A percentile compares a stretch with the other conserved stretches of the same genome.
Conservation (phyloP, 2,797 vertebrate species). For the Sciurus carolinensis region DNA sequence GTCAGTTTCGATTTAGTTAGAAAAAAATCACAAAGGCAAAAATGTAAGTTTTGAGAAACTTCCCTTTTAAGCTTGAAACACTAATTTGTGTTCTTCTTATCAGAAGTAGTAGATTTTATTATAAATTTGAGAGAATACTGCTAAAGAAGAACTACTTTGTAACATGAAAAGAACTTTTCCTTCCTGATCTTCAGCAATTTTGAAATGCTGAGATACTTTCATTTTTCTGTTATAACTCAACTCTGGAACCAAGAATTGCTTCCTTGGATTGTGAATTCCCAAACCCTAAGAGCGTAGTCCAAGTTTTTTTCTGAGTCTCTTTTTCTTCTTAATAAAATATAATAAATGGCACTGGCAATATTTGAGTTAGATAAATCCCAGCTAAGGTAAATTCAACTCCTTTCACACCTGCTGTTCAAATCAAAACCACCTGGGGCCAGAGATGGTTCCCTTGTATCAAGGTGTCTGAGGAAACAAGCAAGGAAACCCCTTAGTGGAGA, state of each 20-base stretch:
- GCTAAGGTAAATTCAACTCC: slow-evolving; percentile 41
- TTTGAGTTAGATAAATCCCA: slow-evolving; percentile 55
- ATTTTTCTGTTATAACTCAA: slow-evolving; percentile 61
- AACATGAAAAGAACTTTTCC: slow-evolving; percentile 33
- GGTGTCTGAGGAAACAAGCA: background rate
- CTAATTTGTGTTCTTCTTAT: slow-evolving; percentile 45
- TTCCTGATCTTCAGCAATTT: slow-evolving; percentile 36
- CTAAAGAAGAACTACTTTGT: slow-evolving; percentile 45
- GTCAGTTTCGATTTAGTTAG: slow-evolving; percentile 67
- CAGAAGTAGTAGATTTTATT: slow-evolving; percentile 64
- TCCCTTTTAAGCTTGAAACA: slow-evolving; percentile 38
- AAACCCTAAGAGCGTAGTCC: background rate
- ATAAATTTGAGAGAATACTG: slow-evolving; percentile 9
- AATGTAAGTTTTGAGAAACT: slow-evolving; percentile 69
- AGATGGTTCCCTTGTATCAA: background rate
- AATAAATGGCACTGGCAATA: slow-evolving; percentile 20
- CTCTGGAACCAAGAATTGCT: slow-evolving; percentile 61
- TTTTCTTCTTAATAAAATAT: slow-evolving; percentile 42
- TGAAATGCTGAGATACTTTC: slow-evolving; percentile 61
- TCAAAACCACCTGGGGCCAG: background rate
- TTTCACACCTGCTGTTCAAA: slow-evolving; percentile 54
- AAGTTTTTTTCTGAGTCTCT: background rate
- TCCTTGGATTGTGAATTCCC: slow-evolving; percentile 33
- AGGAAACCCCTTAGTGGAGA: background rate
- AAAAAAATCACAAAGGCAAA: slow-evolving; percentile 63